Percentiles rank a stretch among this genome's conserved stretches.
These are phyloP conservation scores for Protaetia brevitarsis DNA, from an alignment of 1,140 invertebrate species.

Conservation along the genomic window DNA sequence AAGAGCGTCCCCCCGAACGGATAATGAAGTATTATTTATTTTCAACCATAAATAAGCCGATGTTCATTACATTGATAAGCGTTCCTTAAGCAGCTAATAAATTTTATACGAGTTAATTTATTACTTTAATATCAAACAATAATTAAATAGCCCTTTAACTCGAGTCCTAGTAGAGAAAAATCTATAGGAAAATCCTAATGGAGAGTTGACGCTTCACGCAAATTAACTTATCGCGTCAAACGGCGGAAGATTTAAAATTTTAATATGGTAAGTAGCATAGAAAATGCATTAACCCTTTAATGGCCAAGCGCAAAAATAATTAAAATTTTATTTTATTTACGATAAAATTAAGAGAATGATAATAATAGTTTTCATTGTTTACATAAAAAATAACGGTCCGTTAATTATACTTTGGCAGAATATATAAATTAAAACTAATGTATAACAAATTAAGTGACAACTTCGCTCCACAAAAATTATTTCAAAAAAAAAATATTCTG, in stretches of 20 bases:
- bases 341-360: too few relatives aligned
- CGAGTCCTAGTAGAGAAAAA: neutral
- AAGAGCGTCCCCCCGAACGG: neutral
- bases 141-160: neutral
- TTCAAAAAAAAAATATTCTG: too few relatives aligned
- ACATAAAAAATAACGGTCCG: too few relatives aligned
- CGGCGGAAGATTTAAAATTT: neutral
- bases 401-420: too few relatives aligned
- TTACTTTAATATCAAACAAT: neutral
- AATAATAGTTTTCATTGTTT: too few relatives aligned
- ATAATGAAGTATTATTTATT: slow-evolving; percentile 9
- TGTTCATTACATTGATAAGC: neutral
- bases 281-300: too few relatives aligned
- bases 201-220: neutral
- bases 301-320: too few relatives aligned
- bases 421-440: too few relatives aligned
- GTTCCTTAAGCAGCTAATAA: neutral
- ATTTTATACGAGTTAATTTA: neutral
- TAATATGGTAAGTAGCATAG: too few relatives aligned
- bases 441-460: too few relatives aligned
- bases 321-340: too few relatives aligned
- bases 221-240: neutral
- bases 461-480: too few relatives aligned
- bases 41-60: neutral
- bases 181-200: neutral